Evolutionary conservation across 37 sponge, comb jelly and placozoan genomes (phyloP), one percentile per base, ranked within the genome.

Genomic region (Petrosia ficiformis): DNA sequence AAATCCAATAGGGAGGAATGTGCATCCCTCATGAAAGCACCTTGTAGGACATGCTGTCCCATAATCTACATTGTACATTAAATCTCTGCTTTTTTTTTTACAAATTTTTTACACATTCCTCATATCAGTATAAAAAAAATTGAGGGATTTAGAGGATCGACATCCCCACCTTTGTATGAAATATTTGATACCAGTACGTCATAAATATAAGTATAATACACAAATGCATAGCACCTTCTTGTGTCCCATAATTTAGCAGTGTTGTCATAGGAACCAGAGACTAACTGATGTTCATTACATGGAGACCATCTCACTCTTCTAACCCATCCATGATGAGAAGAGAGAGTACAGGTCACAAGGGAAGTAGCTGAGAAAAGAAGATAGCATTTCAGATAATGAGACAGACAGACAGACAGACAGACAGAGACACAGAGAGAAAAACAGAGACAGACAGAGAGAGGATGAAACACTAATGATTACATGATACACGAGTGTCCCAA

Each of bases 261-360:
- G 68, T 78, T 56, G 72, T 96, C 97, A 66, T 90, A 96, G 36
- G 89, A 93, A 25, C 86, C 91, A 5, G 93, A 90, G 34, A 87
- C 84, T 22, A 96, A 80, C 61, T 96, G 94, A 59, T 96, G 78
- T 28, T 86, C 82, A 0, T 58, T 42, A 16, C 2, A 0, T 1
- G 87, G 85, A 42, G 87, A 73, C 97, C 97, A 96, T 26, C 44
- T n/a, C 39, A 96, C 88, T 0, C 69, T 22, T 34, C 60, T 74
- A 48, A 96, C 97, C 94, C 93, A 93, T 24, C 91, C 94, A 42
- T 59, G 65, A 67, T 96, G 97, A 31, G 91, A 79, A 16, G 76
- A 39, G 31, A 96, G 81, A 32, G 73, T 67, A 35, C 80, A 56
- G 68, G 71, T 63, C 39, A 96, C 72, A 61, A 89, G 52, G 22